Percentiles rank a stretch among this genome's conserved stretches.
Evolutionary conservation across 2,797 vertebrate genomes (phyloP).

Genomic region (Bradypodion pumilum): DNA sequence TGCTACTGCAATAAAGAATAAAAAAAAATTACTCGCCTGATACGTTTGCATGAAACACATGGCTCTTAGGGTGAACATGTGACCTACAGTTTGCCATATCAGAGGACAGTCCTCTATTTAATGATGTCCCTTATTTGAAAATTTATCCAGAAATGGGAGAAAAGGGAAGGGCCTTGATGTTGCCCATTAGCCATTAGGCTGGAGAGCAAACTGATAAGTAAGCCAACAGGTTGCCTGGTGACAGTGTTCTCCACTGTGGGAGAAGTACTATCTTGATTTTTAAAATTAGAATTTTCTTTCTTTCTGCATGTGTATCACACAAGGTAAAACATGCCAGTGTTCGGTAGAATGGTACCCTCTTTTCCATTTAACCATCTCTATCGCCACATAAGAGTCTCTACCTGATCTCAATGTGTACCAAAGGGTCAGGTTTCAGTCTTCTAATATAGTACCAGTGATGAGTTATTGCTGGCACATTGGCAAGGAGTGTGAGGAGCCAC

Average conservation of each 20-base stretch:
- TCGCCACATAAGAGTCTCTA: too few species aligned
- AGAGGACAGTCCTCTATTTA: background rate
- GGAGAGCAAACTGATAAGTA: background rate
- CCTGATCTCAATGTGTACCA: too few species aligned
- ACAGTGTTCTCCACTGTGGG: background rate
- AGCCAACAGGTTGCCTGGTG: background rate
- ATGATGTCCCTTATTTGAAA: background rate
- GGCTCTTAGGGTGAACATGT: background rate
- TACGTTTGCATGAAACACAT: too few species aligned
- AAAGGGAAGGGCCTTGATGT: background rate
- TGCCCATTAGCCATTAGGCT: background rate
- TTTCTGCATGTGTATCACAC: background rate
- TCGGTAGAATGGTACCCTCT: background rate
- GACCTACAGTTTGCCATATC: background rate
- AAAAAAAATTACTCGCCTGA: too few species aligned
- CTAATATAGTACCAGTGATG: too few species aligned
- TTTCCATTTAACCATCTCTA: too few species aligned
- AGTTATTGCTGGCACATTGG: too few species aligned
- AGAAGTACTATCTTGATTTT: background rate
- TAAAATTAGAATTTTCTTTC: background rate
- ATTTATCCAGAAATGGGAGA: background rate
- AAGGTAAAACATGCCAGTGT: background rate
- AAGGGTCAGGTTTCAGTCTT: too few species aligned
- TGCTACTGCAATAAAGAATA: too few species aligned
- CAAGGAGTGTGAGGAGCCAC: too few species aligned